Evolutionary conservation across 2,888 invertebrate species (phyloP), one percentile per base, ranked within the genome.

Genomic region (Acanthosepion lycidas): DNA sequence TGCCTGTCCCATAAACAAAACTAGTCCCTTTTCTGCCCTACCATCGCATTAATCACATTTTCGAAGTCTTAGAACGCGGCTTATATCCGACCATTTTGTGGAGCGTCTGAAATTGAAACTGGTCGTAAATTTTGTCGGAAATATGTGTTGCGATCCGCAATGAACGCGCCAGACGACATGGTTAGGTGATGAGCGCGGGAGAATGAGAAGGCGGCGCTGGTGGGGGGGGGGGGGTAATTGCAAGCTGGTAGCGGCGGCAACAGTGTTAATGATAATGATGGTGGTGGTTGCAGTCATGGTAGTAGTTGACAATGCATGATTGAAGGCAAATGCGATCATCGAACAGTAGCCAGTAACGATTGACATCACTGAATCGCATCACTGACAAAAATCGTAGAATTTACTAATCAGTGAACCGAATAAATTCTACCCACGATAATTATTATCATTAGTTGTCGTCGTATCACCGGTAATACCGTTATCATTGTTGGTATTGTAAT

Each of bases 21-120:
- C n/a, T 78, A 78, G 78, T 78, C 78, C 42, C 78, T 23, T 12
- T 59, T 59, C 59, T 59, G 23, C 23, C 6, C 12, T 18, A 9
- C 78, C 78, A 78, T 78, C 78, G 78, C 78, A 78, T 78, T 78
- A 78, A 78, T 78, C 78, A 78, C 78, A 78, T 33, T 78, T 78
- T 78, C 78, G n/a, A 78, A 33, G 78, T 33, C n/a, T 33, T 78
- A 78, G 78, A 78, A 78, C 78, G 78, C 18, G 78, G n/a, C n/a
- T 78, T 78, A 78, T 9, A 78, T 33, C 78, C 78, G 78, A 78
- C 78, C n/a, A 33, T 78, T 78, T 78, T 78, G 78, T 78, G n/a
- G n/a, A 78, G 15, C 78, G 78, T 78, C 78, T 78, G 78, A 78
- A 33, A 78, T 78, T 78, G 78, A 78, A n/a, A n/a, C 78, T 78